Conservation (phyloP, 2,113 vertebrate species). For the Solenodon paradoxus region DNA sequence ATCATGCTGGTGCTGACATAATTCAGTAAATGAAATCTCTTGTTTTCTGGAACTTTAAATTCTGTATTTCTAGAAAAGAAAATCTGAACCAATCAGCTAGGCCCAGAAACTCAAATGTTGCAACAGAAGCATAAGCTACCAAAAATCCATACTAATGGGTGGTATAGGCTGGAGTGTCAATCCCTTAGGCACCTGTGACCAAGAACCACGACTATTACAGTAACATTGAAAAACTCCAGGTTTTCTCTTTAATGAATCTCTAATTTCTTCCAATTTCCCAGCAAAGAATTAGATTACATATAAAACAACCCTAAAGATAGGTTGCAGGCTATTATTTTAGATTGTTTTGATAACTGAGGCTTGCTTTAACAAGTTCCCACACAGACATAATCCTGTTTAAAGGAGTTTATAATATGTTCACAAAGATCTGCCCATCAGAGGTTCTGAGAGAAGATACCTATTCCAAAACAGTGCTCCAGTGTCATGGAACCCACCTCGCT, state of each 20-base stretch:
- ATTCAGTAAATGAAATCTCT: neutral
- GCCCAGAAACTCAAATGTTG: neutral
- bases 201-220: neutral
- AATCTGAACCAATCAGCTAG: neutral
- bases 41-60: neutral
- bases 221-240: neutral
- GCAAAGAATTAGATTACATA: conserved; percentile 3
- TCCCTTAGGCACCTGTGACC: neutral
- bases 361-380: neutral
- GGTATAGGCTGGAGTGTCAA: neutral
- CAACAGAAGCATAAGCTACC: neutral
- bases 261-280: neutral
- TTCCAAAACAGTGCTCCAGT: neutral
- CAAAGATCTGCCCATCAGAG: neutral
- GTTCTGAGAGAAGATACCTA: neutral
- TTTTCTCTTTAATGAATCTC: neutral
- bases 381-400: neutral
- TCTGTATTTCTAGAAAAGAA: neutral
- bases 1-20: neutral
- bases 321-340: neutral
- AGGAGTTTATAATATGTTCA: neutral
- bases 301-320: neutral
- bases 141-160: neutral
- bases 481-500: neutral
- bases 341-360: neutral